Evolutionary conservation across 2,797 vertebrate species (phyloP), one percentile per base, ranked within the genome.

Genomic region (Sardinella longiceps): DNA sequence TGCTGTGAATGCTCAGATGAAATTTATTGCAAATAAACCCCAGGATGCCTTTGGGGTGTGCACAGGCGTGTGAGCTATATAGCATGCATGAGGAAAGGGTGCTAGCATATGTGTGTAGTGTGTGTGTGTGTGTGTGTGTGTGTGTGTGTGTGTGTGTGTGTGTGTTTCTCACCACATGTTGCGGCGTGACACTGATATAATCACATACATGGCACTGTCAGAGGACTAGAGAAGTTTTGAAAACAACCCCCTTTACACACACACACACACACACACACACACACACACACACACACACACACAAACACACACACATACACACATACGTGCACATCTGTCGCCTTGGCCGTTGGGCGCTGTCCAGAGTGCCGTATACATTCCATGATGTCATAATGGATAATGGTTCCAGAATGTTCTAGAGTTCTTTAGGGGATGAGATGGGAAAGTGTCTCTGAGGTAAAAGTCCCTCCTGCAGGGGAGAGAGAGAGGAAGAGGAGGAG

Each of bases 341-440:
- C 33, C 66, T 30, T 25, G 25, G 80, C 53, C 82, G 63, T 58
- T 84, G 58, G 86, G 66, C 58, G 60, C 51, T 33, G 81, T 84
- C 77, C 84, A 30, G 45, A n/a, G 37, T 48, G 45, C 81, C n/a
- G n/a, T 7, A 25, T 46, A 82, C 81, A 63, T 81, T 63, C 30
- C 5, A 51, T 74, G 74, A 80, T 85, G 85, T 84, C 80, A 87
- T 74, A 74, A 74, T 81, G 80, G 20, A 14, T 50, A n/a, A 51
- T 28, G n/a, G 45, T 60, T 81, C 28, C 58, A 84, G 82, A 87
- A 84, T 80, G 66, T 63, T 82, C 6, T 63, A 20, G 33, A 39
- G 37, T 45, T 60, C 70, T 81, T 81, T 83, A 37, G 66, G 66
- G 25, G 60, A 25, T 30, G 7, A 30, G 66, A 70, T 33, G 14